Evolutionary conservation across 1,140 invertebrate genomes (phyloP).

Genomic region (Lepidostoma basale): DNA sequence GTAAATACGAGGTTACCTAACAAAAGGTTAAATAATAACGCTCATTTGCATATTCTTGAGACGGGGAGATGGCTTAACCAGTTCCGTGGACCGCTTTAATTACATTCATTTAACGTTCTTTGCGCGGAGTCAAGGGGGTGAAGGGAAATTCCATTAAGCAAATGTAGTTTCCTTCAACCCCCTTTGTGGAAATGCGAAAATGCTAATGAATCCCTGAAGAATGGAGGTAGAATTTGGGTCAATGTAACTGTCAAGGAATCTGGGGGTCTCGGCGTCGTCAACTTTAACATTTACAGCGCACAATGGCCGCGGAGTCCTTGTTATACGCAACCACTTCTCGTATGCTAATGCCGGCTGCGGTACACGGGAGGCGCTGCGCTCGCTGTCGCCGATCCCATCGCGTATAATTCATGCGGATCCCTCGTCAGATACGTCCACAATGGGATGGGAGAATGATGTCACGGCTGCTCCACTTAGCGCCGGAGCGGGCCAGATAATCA

Average conservation of each 20-base stretch:
- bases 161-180: constrained; percentile 40
- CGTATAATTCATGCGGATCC: constrained; percentile 23
- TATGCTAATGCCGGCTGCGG: background rate
- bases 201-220: constrained; percentile 29
- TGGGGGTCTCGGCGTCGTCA: constrained; percentile 1
- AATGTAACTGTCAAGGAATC: constrained; percentile 1
- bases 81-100: constrained; percentile 42
- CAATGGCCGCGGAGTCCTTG: background rate
- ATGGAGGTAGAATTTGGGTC: constrained; percentile 38
- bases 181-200: constrained; percentile 21
- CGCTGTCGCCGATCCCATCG: background rate
- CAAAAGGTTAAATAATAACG: constrained; percentile 44
- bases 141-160: constrained; percentile 42
- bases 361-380: too few species aligned
- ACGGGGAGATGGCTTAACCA: constrained; percentile 35
- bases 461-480: constrained; percentile 28
- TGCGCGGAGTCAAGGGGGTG: constrained; percentile 26
- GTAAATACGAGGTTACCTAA: constrained; percentile 28
- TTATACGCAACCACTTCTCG: background rate
- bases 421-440: constrained; percentile 33
- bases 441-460: constrained; percentile 25
- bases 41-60: constrained; percentile 44
- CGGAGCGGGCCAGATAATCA: constrained; percentile 28
- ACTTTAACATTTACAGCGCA: background rate
- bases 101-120: constrained; percentile 45